phyloP scores from a whole-genome alignment of 2,113 vertebrate genomes.

The Urocitellus parryii region DNA sequence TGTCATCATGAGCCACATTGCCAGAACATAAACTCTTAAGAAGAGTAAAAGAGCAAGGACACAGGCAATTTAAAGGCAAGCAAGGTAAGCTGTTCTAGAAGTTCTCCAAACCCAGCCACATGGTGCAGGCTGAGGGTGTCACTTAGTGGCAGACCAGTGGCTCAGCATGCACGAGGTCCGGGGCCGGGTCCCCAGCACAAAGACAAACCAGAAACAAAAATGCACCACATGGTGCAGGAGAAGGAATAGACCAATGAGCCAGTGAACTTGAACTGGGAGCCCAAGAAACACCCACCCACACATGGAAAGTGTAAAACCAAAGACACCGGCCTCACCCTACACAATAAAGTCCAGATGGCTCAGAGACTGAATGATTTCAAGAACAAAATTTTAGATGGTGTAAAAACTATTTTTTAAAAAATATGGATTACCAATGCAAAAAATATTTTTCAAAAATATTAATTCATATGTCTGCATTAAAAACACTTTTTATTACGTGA shows the following conservation, averaged over 20 bases:
- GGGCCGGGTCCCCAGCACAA: no score
- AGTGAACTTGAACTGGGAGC: background rate
- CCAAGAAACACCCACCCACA: background rate
- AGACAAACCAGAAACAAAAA: no score
- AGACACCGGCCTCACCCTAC: background rate
- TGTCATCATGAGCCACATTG: background rate
- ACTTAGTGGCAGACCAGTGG: background rate
- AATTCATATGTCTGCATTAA: background rate
- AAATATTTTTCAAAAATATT: no score
- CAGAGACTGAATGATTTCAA: background rate
- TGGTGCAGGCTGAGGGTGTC: no score
- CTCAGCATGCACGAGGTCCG: background rate
- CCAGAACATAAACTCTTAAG: background rate
- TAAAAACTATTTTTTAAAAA: background rate
- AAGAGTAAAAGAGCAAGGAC: background rate
- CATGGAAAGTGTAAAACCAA: background rate
- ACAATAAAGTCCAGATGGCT: background rate
- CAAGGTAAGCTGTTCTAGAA: background rate
- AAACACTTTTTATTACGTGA: background rate
- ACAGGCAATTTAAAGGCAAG: background rate
- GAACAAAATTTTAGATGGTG: background rate
- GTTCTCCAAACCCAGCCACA: background rate
- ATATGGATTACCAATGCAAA: background rate
- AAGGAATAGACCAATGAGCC: background rate
- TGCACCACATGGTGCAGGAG: background rate